phyloP scores from a whole-genome alignment of 2,888 invertebrate genomes.

The Junonia oenone region DNA sequence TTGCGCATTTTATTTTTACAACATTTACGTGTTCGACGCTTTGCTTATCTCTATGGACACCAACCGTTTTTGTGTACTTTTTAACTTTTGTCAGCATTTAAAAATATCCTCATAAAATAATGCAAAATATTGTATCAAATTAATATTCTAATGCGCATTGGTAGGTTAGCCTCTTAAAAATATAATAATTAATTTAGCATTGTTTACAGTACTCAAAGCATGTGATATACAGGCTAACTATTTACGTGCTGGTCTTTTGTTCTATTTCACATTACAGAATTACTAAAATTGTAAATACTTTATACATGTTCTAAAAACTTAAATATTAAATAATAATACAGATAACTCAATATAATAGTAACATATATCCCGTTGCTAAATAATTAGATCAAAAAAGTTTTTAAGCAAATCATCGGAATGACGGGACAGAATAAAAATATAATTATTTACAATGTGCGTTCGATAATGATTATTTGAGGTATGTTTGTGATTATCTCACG shows the following conservation, averaged over 20 bases:
- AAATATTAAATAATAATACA: constrained; percentile 47
- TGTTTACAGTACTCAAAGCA: constrained; percentile 13
- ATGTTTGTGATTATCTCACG: constrained; percentile 8
- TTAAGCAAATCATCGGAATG: constrained; percentile 15
- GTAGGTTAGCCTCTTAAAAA: constrained; percentile 2
- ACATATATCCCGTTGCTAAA: constrained; percentile 9
- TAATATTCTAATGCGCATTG: neutral
- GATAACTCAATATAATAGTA: constrained; percentile 35
- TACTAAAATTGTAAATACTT: constrained; percentile 20
- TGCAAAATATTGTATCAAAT: neutral
- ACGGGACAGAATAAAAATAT: constrained; percentile 7
- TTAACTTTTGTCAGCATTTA: constrained; percentile 1
- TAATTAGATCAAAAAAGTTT: constrained; percentile 12
- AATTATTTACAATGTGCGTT: constrained; percentile 14
- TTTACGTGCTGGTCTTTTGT: constrained; percentile 22
- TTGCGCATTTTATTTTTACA: constrained; percentile 36
- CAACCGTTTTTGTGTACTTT: constrained; percentile 15
- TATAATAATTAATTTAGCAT: constrained; percentile 5
- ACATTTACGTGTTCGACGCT: constrained; percentile 38
- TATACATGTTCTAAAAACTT: constrained; percentile 19
- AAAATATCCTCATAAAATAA: neutral
- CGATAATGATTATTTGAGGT: neutral
- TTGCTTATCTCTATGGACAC: constrained; percentile 33
- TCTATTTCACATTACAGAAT: constrained; percentile 20
- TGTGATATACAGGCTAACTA: constrained; percentile 18